Percentiles rank a stretch among this genome's conserved stretches.
These are phyloP conservation scores for Melikaiella ostensackeni DNA, from an alignment of 2,888 invertebrate species.

Conservation along the genomic window DNA sequence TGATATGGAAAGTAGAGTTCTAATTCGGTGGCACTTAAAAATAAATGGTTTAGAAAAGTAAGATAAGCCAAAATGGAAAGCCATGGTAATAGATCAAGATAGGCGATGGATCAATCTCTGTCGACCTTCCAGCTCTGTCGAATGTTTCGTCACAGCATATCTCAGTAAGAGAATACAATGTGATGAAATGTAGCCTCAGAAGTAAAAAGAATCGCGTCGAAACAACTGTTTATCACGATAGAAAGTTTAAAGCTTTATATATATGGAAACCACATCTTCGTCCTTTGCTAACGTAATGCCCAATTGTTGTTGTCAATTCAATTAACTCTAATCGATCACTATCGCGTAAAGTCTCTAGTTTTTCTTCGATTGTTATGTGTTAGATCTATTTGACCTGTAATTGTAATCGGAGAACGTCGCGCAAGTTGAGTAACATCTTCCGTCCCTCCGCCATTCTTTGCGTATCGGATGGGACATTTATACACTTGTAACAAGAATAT, in stretches of 20 bases:
- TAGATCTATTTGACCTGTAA: neutral
- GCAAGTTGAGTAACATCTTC: neutral
- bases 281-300: slow-evolving; percentile 12
- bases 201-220: slow-evolving; percentile 22
- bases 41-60: neutral
- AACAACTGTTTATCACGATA: slow-evolving; percentile 38
- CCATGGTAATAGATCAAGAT: slow-evolving; percentile 3
- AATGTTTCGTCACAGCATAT: slow-evolving; percentile 27
- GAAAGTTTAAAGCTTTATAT: slow-evolving; percentile 31
- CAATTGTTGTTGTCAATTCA: slow-evolving; percentile 29
- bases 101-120: slow-evolving; percentile 7
- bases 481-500: too few relatives aligned
- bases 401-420: neutral
- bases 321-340: neutral
- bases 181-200: slow-evolving; percentile 36
- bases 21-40: neutral
- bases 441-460: too few relatives aligned
- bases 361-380: neutral
- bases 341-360: neutral
- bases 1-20: neutral
- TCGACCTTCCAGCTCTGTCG: slow-evolving; percentile 35
- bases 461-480: too few relatives aligned
- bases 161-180: slow-evolving; percentile 28
- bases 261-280: slow-evolving; percentile 17
- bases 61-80: slow-evolving; percentile 9